Conservation (phyloP, 2,113 vertebrate species). For the Macaca nemestrina region DNA sequence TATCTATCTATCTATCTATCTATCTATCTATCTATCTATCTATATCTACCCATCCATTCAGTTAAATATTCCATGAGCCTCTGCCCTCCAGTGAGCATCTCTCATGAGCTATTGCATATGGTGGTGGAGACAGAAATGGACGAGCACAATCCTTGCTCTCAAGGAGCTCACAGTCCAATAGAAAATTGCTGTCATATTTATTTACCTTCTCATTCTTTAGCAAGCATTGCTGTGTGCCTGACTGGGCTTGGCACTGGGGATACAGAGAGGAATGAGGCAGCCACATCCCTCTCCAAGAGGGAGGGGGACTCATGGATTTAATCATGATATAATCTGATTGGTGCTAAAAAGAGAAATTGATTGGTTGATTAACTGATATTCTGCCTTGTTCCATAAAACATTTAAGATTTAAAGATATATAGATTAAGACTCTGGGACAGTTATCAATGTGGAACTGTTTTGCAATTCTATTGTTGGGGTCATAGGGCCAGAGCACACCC, state of each 20-base stretch:
- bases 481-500: slow-evolving; percentile 52
- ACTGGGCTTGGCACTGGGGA: neutral
- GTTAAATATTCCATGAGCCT: neutral
- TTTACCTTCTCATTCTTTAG: neutral
- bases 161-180: neutral
- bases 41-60: neutral
- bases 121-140: neutral
- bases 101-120: neutral
- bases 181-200: neutral
- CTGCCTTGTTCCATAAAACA: slow-evolving; percentile 60
- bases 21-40: neutral
- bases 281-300: neutral
- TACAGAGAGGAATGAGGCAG: neutral
- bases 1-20: neutral
- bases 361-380: slow-evolving; percentile 68
- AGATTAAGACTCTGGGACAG: slow-evolving; percentile 59
- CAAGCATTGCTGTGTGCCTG: neutral
- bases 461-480: slow-evolving; percentile 65
- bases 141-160: neutral
- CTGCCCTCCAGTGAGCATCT: neutral
- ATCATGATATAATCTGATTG: slow-evolving; percentile 52
- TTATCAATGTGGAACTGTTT: slow-evolving; percentile 40
- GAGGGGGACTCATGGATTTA: slow-evolving; percentile 1
- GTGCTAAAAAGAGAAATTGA: slow-evolving; percentile 64
- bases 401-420: slow-evolving; percentile 69